These are phyloP conservation scores for Ashinkailepas kermadecensis DNA, from an alignment of 2,888 invertebrate species.

Conservation along the genomic window DNA sequence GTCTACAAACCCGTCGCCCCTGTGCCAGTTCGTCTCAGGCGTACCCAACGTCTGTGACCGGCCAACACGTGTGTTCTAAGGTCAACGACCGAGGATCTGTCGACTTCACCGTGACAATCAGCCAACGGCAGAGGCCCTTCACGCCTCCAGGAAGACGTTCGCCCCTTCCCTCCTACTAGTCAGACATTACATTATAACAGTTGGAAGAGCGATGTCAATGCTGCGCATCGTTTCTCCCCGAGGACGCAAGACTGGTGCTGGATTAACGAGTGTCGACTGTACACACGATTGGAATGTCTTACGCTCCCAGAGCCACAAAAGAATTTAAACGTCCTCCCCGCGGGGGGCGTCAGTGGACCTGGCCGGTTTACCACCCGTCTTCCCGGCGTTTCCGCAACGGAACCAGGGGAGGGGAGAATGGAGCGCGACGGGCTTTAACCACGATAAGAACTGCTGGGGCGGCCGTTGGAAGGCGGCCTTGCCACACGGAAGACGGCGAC, in stretches of 20 bases:
- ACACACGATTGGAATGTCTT: conserved; percentile 15
- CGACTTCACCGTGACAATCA: no score
- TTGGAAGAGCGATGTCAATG: no score
- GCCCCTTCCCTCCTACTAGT: no score
- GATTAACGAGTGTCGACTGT: neutral
- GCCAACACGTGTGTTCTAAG: no score
- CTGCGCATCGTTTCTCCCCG: no score
- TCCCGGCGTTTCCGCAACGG: neutral
- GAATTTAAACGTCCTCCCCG: conserved; percentile 1
- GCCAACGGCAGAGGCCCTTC: no score
- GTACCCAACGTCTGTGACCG: no score
- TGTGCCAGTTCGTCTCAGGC: no score
- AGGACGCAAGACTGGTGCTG: neutral
- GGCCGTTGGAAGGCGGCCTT: neutral
- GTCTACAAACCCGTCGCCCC: no score
- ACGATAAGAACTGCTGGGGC: neutral
- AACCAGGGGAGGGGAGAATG: neutral
- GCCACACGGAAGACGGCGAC: neutral
- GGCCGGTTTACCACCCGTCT: neutral
- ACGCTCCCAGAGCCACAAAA: neutral
- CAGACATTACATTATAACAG: no score
- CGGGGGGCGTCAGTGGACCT: neutral
- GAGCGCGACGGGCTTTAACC: neutral
- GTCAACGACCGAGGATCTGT: no score
- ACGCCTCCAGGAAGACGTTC: no score